A percentile compares a stretch with the other conserved stretches of the same genome.
phyloP scores from a whole-genome alignment of 2,113 vertebrate species.

The Ovis aries region DNA sequence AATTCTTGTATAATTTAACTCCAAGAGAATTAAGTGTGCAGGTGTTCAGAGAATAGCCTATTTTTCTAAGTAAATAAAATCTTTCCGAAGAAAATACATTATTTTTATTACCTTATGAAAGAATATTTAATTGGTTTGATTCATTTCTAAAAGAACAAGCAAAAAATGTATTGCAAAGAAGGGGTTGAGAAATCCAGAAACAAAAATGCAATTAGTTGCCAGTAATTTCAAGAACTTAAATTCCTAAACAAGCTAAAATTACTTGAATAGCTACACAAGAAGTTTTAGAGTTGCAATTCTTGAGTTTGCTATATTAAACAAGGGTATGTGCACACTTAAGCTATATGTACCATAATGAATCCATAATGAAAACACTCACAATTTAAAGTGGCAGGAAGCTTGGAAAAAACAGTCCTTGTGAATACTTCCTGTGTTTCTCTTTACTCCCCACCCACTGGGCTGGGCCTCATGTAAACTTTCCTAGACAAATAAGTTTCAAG shows the following conservation, averaged over 20 bases:
- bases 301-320: not conserved
- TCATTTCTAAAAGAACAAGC: constrained; percentile 47
- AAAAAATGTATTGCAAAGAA: not conserved
- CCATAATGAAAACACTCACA: not conserved
- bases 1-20: constrained; percentile 77
- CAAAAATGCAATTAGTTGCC: constrained; percentile 49
- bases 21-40: constrained; percentile 72
- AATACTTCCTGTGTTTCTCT: not conserved
- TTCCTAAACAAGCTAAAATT: constrained; percentile 34
- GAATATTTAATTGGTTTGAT: constrained; percentile 45
- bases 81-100: constrained; percentile 65
- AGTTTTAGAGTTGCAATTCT: not conserved
- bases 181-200: constrained; percentile 33
- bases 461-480: constrained; percentile 18
- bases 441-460: not conserved
- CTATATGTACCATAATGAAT: not conserved
- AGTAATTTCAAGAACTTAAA: constrained; percentile 21
- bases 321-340: not conserved
- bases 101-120: constrained; percentile 63
- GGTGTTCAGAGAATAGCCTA: constrained; percentile 61
- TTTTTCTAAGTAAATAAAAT: constrained; percentile 71
- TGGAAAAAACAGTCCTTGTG: not conserved
- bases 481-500: constrained; percentile 59
- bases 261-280: not conserved
- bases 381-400: not conserved